Conservation (phyloP, 2,113 vertebrate genomes). For the Crotalus horridus region DNA sequence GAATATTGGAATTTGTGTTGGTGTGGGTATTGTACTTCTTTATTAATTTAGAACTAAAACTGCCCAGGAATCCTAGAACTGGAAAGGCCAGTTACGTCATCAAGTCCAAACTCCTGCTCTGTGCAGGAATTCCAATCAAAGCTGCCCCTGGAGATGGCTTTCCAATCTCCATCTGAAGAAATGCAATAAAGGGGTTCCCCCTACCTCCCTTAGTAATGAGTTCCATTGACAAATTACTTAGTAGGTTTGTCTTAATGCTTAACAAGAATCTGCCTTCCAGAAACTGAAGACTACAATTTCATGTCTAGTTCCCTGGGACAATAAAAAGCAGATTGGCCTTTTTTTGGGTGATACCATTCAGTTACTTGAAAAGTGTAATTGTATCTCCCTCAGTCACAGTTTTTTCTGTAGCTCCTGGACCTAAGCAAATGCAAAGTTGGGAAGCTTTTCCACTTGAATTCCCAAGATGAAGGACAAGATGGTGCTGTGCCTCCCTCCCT, state of each 20-base stretch:
- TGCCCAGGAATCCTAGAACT: not conserved
- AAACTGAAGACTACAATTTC: not conserved
- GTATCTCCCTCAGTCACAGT: not conserved
- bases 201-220: not conserved
- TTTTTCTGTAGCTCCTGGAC: not conserved
- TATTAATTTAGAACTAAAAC: not conserved
- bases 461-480: not conserved
- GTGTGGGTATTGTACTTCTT: not conserved
- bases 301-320: not conserved
- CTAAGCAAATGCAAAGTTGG: not conserved
- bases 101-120: not conserved
- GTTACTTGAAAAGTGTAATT: not conserved
- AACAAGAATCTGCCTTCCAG: not conserved
- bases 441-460: not conserved
- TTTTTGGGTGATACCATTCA: not conserved
- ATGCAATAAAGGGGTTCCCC: not conserved
- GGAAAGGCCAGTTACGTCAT: not conserved
- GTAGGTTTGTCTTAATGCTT: not conserved
- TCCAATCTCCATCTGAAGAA: not conserved
- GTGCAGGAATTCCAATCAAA: not conserved
- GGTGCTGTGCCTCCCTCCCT: not conserved
- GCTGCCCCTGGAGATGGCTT: not conserved
- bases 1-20: not conserved
- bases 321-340: not conserved
- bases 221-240: not conserved